Evolutionary conservation across 2,888 invertebrate species (phyloP).

Genomic region (Athalia cordata): DNA sequence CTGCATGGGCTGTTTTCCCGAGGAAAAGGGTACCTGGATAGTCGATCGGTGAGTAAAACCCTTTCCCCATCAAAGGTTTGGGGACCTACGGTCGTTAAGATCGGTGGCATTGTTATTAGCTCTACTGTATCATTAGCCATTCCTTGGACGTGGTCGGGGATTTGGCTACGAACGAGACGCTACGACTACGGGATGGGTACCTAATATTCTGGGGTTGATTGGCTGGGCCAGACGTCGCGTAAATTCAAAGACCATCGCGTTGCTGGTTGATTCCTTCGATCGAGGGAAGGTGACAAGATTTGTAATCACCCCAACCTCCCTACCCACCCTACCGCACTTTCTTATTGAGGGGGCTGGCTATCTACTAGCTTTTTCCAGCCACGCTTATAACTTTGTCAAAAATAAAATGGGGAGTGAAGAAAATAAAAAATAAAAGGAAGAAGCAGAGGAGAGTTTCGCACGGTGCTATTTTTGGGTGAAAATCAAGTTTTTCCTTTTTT

Average conservation of each 20-base stretch:
- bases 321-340: not conserved
- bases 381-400: too few species aligned
- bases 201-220: constrained; percentile 30
- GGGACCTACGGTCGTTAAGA: constrained; percentile 34
- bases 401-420: too few species aligned
- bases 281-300: constrained; percentile 7
- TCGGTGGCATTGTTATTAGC: constrained; percentile 40
- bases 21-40: not conserved
- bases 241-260: constrained; percentile 22
- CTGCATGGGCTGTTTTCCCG: not conserved
- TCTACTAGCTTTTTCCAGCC: too few species aligned
- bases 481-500: not conserved
- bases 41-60: constrained; percentile 25
- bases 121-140: constrained; percentile 30
- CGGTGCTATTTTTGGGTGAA: too few species aligned
- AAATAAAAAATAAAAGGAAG: too few species aligned
- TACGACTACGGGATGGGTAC: not conserved
- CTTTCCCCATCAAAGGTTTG: not conserved
- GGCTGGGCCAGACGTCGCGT: constrained; percentile 25
- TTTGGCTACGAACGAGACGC: not conserved
- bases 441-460: too few species aligned
- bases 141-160: constrained; percentile 26
- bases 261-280: constrained; percentile 6
- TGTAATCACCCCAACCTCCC: not conserved
- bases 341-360: too few species aligned